Conservation (phyloP, 2,113 vertebrate species). For the Peromyscus leucopus region DNA sequence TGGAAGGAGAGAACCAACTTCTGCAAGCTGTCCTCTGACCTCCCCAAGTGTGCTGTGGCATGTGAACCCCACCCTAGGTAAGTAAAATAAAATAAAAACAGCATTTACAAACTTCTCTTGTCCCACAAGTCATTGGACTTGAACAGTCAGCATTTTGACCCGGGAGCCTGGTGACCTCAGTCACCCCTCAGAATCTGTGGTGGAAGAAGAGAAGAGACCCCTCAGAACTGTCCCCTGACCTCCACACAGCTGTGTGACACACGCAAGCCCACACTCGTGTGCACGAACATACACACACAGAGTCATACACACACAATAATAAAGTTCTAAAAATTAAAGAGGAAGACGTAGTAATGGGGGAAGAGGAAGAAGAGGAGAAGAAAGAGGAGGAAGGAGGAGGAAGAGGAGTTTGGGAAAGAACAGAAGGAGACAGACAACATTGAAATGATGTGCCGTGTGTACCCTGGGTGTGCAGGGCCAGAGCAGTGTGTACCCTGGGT, state of each 20-base stretch:
- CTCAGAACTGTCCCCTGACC: not conserved
- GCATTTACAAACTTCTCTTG: not conserved
- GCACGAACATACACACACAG: not conserved
- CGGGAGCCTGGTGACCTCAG: too few species aligned
- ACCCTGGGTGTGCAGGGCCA: accelerated
- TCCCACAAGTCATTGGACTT: not conserved
- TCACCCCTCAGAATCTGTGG: not conserved
- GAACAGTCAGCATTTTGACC: not conserved
- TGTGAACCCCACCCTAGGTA: not conserved
- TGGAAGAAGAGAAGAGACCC: not conserved
- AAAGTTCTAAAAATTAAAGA: not conserved
- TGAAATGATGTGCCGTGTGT: accelerated
- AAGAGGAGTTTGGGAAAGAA: not conserved
- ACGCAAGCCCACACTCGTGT: not conserved
- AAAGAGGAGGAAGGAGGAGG: too few species aligned
- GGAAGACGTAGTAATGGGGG: not conserved
- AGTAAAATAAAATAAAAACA: not conserved
- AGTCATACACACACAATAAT: not conserved
- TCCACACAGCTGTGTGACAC: not conserved
- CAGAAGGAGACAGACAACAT: not conserved
- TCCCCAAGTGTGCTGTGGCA: too few species aligned
- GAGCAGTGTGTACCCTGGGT: too few species aligned
- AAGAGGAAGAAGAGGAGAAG: not conserved
- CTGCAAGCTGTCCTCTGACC: not conserved
- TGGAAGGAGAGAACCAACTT: not conserved